A percentile compares a stretch with the other conserved stretches of the same genome.
These are phyloP conservation scores for Heliconius cydno DNA, from an alignment of 2,888 invertebrate species.

Conservation along the genomic window DNA sequence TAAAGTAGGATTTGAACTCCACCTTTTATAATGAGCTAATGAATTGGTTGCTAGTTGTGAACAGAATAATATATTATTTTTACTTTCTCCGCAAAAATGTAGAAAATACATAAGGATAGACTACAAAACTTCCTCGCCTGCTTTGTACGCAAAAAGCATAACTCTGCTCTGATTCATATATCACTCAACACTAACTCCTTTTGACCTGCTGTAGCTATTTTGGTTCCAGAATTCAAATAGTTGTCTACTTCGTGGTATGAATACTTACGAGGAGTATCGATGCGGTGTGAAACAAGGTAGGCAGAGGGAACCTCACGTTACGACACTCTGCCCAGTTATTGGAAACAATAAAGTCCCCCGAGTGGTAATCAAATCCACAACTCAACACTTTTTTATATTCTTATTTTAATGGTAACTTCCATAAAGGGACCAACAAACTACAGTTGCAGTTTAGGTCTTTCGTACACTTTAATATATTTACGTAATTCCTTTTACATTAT, in stretches of 20 bases:
- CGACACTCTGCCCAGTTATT: too few species aligned
- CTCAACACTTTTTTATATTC: neutral
- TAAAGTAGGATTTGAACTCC: too few species aligned
- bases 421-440: neutral
- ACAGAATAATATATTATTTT: too few species aligned
- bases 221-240: neutral
- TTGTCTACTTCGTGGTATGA: neutral
- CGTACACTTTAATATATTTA: neutral
- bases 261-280: conserved; percentile 13
- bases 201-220: neutral
- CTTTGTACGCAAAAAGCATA: neutral
- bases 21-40: too few species aligned
- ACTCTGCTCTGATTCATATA: neutral
- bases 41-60: too few species aligned
- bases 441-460: neutral
- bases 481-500: neutral
- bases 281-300: neutral
- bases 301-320: too few species aligned
- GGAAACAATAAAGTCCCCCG: too few species aligned
- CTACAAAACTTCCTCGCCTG: neutral
- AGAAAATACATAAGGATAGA: neutral
- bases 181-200: neutral
- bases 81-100: neutral
- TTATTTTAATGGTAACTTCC: neutral
- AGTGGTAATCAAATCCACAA: too few species aligned